phyloP scores from a whole-genome alignment of 2,113 vertebrate species.

The Pipa parva region DNA sequence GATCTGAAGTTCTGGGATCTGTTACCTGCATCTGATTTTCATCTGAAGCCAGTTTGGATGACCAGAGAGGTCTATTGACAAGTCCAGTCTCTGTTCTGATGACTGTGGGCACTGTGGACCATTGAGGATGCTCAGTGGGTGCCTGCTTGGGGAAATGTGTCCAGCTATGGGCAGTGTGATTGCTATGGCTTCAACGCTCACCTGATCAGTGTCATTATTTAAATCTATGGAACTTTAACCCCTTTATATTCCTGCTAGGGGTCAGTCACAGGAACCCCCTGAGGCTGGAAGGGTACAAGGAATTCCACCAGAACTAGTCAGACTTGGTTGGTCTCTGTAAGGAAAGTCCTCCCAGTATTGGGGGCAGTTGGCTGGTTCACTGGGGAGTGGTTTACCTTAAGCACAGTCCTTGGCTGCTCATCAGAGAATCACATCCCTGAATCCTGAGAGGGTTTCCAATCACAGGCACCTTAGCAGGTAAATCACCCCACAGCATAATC shows the following conservation, averaged over 20 bases:
- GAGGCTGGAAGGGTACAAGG: slow-evolving; percentile 3
- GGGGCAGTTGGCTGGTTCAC: slow-evolving; percentile 16
- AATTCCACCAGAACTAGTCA: slow-evolving; percentile 4
- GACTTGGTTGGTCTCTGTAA: slow-evolving; percentile 18
- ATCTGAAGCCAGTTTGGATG: no score
- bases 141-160: neutral
- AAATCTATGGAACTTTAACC: neutral
- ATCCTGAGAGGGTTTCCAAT: slow-evolving; percentile 6
- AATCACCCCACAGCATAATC: neutral
- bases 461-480: slow-evolving; percentile 28
- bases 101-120: no score
- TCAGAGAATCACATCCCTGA: slow-evolving; percentile 19
- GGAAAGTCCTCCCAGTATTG: slow-evolving; percentile 10
- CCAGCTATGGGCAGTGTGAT: neutral
- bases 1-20: no score
- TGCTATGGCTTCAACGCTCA: neutral
- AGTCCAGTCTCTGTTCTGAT: no score
- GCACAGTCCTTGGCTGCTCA: slow-evolving; percentile 21
- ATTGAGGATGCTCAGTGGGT: no score
- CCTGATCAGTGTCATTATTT: no score
- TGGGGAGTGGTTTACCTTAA: slow-evolving; percentile 39
- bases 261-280: neutral
- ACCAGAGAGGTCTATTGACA: no score
- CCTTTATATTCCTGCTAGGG: neutral
- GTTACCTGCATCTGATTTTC: no score